These are phyloP conservation scores for Poecile atricapillus DNA, from an alignment of 2,113 vertebrate species.

Conservation along the genomic window DNA sequence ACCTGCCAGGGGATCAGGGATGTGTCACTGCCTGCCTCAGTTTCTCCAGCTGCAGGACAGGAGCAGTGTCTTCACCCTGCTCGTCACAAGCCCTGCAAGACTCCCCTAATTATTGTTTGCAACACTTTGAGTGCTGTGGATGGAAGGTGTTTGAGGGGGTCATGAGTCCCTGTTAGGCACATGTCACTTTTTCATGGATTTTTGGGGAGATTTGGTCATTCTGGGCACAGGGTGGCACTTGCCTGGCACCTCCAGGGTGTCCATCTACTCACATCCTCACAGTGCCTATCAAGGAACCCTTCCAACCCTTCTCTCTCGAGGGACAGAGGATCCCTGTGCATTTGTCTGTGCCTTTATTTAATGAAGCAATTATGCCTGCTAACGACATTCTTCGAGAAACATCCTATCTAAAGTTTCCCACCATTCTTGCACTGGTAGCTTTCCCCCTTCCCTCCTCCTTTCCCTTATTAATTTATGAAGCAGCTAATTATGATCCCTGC, in stretches of 20 bases:
- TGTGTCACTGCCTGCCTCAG: not conserved
- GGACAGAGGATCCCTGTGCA: not conserved
- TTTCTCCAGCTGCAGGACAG: not conserved
- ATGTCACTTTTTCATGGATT: not conserved
- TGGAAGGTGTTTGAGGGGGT: not conserved
- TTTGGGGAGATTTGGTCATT: not conserved
- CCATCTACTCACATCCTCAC: not conserved
- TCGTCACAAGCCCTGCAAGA: not conserved
- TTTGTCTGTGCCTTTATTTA: conserved; percentile 26
- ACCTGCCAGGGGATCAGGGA: not conserved
- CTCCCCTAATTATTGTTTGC: not conserved
- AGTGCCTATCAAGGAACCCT: not conserved
- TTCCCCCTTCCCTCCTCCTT: conserved; percentile 62
- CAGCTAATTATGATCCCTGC: conserved; percentile 77
- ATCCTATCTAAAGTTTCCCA: conserved; percentile 78
- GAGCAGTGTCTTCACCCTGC: not conserved
- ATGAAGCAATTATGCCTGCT: conserved; percentile 71
- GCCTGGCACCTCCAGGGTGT: not conserved
- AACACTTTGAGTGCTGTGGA: not conserved
- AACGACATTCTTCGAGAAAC: conserved; percentile 75
- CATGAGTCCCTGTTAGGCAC: not conserved
- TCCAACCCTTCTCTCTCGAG: conserved; percentile 25
- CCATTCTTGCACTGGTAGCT: conserved; percentile 67
- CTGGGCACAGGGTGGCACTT: not conserved
- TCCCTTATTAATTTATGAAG: conserved; percentile 82